phyloP scores from a whole-genome alignment of 2,113 vertebrate species.

The Sakesphorus luctuosus region DNA sequence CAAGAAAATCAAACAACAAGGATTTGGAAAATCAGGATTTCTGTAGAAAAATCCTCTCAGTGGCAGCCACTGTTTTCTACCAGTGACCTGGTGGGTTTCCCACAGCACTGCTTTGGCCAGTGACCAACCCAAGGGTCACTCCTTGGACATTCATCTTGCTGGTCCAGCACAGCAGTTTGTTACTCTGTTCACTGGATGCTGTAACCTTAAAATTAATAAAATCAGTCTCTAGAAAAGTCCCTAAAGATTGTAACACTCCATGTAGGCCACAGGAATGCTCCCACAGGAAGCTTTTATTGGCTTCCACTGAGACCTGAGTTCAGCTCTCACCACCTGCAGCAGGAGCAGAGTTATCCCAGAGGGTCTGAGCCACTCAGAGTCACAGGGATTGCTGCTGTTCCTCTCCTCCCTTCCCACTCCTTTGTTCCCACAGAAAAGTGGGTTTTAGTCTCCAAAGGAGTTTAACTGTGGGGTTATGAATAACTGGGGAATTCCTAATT shows the following conservation, averaged over 20 bases:
- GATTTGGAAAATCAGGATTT: not conserved
- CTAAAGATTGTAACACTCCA: not conserved
- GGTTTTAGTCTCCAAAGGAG: not conserved
- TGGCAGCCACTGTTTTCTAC: not conserved
- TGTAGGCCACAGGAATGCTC: not conserved
- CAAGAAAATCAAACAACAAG: not conserved
- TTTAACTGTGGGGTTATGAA: not conserved
- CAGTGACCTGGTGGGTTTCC: not conserved
- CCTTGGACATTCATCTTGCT: not conserved
- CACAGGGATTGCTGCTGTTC: not conserved
- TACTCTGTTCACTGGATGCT: not conserved
- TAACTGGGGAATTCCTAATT: not conserved
- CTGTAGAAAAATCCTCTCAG: not conserved
- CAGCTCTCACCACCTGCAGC: not conserved
- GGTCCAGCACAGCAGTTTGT: not conserved
- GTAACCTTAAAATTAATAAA: not conserved
- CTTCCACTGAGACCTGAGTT: not conserved
- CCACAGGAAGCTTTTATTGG: not conserved
- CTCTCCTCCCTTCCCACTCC: not conserved
- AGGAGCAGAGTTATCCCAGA: not conserved
- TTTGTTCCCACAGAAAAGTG: not conserved
- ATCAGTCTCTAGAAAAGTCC: not conserved
- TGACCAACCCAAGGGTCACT: not conserved
- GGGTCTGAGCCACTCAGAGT: not conserved
- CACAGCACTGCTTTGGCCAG: not conserved